Percentiles rank a stretch among this genome's conserved stretches.
phyloP scores from a whole-genome alignment of 1,140 invertebrate species.

The Octopus bimaculoides region DNA sequence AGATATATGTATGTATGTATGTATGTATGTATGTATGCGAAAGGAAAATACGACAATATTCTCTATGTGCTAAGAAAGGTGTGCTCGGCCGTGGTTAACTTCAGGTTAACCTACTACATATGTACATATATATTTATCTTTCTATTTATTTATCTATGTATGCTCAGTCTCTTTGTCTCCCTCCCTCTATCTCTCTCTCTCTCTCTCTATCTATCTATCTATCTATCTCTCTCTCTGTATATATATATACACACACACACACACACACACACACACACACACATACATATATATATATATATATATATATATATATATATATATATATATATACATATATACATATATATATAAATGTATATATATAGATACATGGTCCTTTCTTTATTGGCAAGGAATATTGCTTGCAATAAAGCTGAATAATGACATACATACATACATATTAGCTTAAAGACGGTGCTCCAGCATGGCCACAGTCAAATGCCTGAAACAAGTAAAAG shows the following conservation, averaged over 20 bases:
- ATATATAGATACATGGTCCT: background rate
- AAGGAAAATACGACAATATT: too few species aligned
- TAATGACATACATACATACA: too few species aligned
- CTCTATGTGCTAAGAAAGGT: too few species aligned
- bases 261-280: too few species aligned
- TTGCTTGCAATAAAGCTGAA: too few species aligned
- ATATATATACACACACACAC: background rate
- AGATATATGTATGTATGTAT: too few species aligned
- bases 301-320: background rate
- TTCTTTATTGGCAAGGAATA: too few species aligned
- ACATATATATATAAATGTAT: background rate
- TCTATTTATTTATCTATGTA: background rate
- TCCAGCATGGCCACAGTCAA: too few species aligned
- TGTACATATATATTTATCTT: background rate
- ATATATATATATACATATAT: background rate
- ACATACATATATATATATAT: constrained; percentile 4
- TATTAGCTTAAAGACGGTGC: too few species aligned
- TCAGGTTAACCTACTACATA: background rate
- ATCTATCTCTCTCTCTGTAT: background rate
- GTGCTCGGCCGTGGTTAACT: too few species aligned
- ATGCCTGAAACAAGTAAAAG: too few species aligned
- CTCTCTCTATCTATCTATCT: background rate
- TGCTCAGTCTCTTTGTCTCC: background rate
- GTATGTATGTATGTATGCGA: too few species aligned
- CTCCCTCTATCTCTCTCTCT: background rate